Evolutionary conservation across 2,888 invertebrate genomes (phyloP).

Genomic region (Acholoe squamosa): DNA sequence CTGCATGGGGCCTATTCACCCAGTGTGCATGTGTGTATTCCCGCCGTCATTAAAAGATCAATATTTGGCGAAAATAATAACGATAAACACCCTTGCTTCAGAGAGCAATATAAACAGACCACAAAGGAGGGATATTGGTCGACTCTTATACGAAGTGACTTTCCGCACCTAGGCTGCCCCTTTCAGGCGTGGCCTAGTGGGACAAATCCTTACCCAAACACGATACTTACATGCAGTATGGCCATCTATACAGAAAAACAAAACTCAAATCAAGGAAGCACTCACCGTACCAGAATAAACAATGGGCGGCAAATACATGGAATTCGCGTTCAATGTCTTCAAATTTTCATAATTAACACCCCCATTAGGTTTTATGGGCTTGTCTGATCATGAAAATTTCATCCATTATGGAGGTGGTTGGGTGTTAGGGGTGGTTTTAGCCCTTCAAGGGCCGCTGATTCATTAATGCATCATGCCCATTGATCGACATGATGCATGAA

Average conservation of each 20-base stretch:
- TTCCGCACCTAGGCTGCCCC: slow-evolving; percentile 31
- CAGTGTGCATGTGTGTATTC: slow-evolving; percentile 49
- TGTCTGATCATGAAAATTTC: slow-evolving; percentile 42
- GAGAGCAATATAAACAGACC: slow-evolving; percentile 55
- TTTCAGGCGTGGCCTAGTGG: background rate
- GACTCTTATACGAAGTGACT: slow-evolving; percentile 37
- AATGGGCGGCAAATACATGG: slow-evolving; percentile 50
- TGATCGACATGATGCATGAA: no score
- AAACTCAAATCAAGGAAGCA: slow-evolving; percentile 39
- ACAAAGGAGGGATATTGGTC: slow-evolving; percentile 55
- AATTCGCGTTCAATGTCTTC: slow-evolving; percentile 35
- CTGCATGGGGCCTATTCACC: slow-evolving; percentile 32
- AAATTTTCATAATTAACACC: slow-evolving; percentile 56
- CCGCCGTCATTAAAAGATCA: slow-evolving; percentile 50
- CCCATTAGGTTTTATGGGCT: slow-evolving; percentile 37
- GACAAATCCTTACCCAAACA: slow-evolving; percentile 14
- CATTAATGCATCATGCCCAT: no score
- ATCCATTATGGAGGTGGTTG: slow-evolving; percentile 49
- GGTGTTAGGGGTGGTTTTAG: background rate
- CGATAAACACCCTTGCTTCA: slow-evolving; percentile 61
- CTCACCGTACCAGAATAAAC: slow-evolving; percentile 51
- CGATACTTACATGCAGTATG: background rate
- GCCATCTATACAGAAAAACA: background rate
- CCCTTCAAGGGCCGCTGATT: no score
- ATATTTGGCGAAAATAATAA: slow-evolving; percentile 55